phyloP scores from a whole-genome alignment of 2,888 invertebrate genomes.

The Pheosia gnoma region DNA sequence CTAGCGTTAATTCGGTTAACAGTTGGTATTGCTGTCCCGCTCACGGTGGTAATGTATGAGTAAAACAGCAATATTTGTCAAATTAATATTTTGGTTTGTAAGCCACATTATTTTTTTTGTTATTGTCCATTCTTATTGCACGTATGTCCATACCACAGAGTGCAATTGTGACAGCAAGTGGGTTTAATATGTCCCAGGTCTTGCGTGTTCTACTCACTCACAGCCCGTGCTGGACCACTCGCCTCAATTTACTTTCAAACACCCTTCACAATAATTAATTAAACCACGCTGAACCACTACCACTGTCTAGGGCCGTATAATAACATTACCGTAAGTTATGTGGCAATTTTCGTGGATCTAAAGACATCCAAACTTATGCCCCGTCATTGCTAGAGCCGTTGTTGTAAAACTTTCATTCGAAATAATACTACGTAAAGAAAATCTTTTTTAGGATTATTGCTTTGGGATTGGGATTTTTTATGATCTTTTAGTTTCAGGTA shows the following conservation, averaged over 20 bases:
- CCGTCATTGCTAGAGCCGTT: not conserved
- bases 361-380: not conserved
- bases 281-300: slow-evolving; percentile 8
- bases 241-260: slow-evolving; percentile 22
- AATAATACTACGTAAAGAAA: slow-evolving; percentile 6
- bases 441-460: not conserved
- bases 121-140: not conserved
- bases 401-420: not conserved
- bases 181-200: slow-evolving; percentile 39
- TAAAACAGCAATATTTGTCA: too few species aligned
- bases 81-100: too few species aligned
- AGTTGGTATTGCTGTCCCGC: too few species aligned
- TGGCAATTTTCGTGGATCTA: not conserved
- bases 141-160: not conserved
- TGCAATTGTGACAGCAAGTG: slow-evolving; percentile 29
- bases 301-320: not conserved
- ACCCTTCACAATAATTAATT: slow-evolving; percentile 22
- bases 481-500: too few species aligned
- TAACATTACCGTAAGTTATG: slow-evolving; percentile 3
- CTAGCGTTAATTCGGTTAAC: too few species aligned
- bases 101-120: not conserved
- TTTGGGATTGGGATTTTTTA: not conserved
- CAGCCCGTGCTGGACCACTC: slow-evolving; percentile 24
- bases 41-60: too few species aligned
- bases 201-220: slow-evolving; percentile 35